These are phyloP conservation scores for Melanotaenia trifasciata DNA, from an alignment of 2,797 vertebrate species.

Conservation along the genomic window DNA sequence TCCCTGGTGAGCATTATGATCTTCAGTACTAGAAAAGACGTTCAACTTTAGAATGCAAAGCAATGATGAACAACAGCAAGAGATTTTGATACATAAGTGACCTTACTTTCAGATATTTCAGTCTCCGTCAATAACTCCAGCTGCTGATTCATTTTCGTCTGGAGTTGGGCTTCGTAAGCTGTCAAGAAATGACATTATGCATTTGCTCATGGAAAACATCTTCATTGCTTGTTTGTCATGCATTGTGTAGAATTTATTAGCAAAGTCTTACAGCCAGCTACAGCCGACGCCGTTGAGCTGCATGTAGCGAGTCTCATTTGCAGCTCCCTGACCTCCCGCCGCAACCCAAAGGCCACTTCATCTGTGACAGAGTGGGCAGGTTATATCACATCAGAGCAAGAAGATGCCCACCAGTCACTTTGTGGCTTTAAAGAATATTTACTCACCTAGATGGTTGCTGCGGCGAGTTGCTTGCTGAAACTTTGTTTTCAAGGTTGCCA, in stretches of 20 bases:
- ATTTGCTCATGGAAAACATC: not conserved
- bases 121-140: conserved; percentile 25
- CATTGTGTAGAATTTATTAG: not conserved
- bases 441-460: conserved; percentile 40
- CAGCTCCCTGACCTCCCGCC: conserved; percentile 19
- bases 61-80: not conserved
- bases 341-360: conserved; percentile 27
- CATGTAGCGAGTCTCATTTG: conserved; percentile 40
- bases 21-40: conserved; percentile 53
- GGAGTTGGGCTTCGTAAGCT: conserved; percentile 51
- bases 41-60: not conserved
- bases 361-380: conserved; percentile 30
- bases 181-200: conserved; percentile 12
- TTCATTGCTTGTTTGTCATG: not conserved
- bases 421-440: not conserved
- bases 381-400: not conserved
- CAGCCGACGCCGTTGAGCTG: not conserved
- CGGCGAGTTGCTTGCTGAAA: not conserved
- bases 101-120: conserved; percentile 50
- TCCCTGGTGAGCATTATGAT: conserved; percentile 34
- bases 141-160: conserved; percentile 32
- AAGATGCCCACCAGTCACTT: not conserved
- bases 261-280: conserved; percentile 34
- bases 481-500: not conserved
- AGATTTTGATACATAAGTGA: not conserved